Percentiles rank a stretch among this genome's conserved stretches.
phyloP scores from a whole-genome alignment of 2,797 vertebrate species.

The Chanos chanos region DNA sequence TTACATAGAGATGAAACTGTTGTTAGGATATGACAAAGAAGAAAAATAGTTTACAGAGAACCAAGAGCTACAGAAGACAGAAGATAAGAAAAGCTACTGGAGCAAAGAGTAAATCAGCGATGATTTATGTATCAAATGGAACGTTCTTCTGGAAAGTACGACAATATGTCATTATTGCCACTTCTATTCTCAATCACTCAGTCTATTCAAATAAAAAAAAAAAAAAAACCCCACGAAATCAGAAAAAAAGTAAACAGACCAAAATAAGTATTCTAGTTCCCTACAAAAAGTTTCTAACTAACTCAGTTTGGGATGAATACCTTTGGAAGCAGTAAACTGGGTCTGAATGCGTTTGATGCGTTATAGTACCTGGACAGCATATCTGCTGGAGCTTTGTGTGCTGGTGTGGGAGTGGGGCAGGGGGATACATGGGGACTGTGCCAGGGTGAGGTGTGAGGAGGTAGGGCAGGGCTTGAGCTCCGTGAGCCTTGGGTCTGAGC shows the following conservation, averaged over 20 bases:
- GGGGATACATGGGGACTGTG: background rate
- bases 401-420: slow-evolving; percentile 15
- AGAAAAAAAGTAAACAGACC: too few relatives aligned
- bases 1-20: background rate
- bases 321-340: background rate
- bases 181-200: too few relatives aligned
- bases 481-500: slow-evolving; percentile 71
- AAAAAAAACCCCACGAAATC: background rate
- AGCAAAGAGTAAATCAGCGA: too few relatives aligned
- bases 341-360: too few relatives aligned
- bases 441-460: slow-evolving; percentile 2
- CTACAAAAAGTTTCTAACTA: too few relatives aligned
- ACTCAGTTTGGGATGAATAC: background rate
- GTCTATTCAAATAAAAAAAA: background rate
- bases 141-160: too few relatives aligned
- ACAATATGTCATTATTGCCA: too few relatives aligned
- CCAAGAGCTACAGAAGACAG: too few relatives aligned
- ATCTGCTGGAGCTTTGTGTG: slow-evolving; percentile 27
- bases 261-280: too few relatives aligned
- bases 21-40: background rate
- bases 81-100: too few relatives aligned
- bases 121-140: too few relatives aligned
- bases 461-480: slow-evolving; percentile 64
- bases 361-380: slow-evolving; percentile 43
- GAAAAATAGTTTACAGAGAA: background rate